phyloP scores from a whole-genome alignment of 37 sponge, comb jelly and placozoan species.

The Trichoplax adhaerens region DNA sequence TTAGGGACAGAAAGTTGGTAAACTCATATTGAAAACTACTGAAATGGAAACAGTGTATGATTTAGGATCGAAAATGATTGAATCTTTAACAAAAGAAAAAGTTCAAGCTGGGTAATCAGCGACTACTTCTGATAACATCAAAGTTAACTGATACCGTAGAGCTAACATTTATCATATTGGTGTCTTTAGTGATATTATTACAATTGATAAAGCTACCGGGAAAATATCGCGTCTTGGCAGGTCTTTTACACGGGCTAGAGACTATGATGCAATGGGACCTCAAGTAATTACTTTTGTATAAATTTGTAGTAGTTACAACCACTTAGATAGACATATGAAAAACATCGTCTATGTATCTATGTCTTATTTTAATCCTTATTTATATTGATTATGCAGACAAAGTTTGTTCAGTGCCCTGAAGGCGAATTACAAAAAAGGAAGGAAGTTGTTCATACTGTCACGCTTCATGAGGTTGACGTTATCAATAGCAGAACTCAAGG shows the following conservation, averaged over 20 bases:
- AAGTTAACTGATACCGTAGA: not conserved
- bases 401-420: constrained; percentile 98
- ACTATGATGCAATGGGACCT: constrained; percentile 98
- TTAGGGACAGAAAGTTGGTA: constrained; percentile 84
- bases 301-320: not conserved
- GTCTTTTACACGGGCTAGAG: constrained; percentile 89
- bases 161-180: not conserved
- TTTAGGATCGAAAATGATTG: constrained; percentile 94
- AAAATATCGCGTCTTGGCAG: constrained; percentile 70
- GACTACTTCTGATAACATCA: not conserved
- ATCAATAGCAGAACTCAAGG: constrained; percentile 95
- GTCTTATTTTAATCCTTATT: not conserved
- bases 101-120: constrained; percentile 63
- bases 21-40: constrained; percentile 91
- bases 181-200: constrained; percentile 64
- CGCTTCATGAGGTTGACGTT: constrained; percentile 96
- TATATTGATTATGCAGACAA: constrained; percentile 27
- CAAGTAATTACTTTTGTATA: constrained; percentile 28
- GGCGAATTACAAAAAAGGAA: constrained; percentile 95
- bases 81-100: constrained; percentile 88
- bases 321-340: not conserved
- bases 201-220: constrained; percentile 92
- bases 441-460: constrained; percentile 96
- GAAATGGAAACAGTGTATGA: constrained; percentile 98
- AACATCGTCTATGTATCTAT: not conserved